Evolutionary conservation across 2,797 vertebrate genomes (phyloP), one percentile per base, ranked within the genome.

Genomic region (Perodicticus potto): DNA sequence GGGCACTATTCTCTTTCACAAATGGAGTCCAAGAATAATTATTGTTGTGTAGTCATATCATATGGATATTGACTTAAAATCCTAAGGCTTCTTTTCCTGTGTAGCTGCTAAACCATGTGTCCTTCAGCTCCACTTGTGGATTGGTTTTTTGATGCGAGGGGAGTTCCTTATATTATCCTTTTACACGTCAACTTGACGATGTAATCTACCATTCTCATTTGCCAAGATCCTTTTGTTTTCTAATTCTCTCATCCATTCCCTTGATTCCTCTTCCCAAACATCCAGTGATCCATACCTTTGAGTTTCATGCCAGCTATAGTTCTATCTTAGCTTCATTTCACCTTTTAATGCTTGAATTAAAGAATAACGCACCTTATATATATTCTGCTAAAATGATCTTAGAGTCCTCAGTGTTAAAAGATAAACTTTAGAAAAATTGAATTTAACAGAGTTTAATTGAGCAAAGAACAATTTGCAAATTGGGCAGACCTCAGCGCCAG

Each of bases 281-380:
- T 43, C 45, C 43, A 65, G 0, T 40, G 49, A 88, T 55, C 5
- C 2, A 13, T 57, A 27, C 27, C 70, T 92, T 86, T 73, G 77
- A 93, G 7, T 29, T 29, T 53, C 53, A 83, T 72, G 29, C 11
- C 45, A 91, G 12, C 10, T 89, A 27, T 84, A 67, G 37, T 61
- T 89, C 85, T 29, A 74, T 32, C 72, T 74, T 49, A 86, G 67
- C 23, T 61, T 83, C 72, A 82, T 90, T 93, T 89, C 78, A 89
- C 59, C 40, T 40, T 95, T 91, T 86, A n/a, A 83, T 27, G 4
- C 7, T 80, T 63, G 34, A 6, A 8, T 88, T 49, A 91, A 95
- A 22, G 22, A 90, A 45, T 73, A 93, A 88, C 94, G 65, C 29
- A 29, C 20, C 22, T 49, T 83, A 45, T 20, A 14, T 34, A 20